A percentile compares a stretch with the other conserved stretches of the same genome.
These are phyloP conservation scores for Drosophila albomicans DNA, from an alignment of 1,140 invertebrate species.

Conservation along the genomic window DNA sequence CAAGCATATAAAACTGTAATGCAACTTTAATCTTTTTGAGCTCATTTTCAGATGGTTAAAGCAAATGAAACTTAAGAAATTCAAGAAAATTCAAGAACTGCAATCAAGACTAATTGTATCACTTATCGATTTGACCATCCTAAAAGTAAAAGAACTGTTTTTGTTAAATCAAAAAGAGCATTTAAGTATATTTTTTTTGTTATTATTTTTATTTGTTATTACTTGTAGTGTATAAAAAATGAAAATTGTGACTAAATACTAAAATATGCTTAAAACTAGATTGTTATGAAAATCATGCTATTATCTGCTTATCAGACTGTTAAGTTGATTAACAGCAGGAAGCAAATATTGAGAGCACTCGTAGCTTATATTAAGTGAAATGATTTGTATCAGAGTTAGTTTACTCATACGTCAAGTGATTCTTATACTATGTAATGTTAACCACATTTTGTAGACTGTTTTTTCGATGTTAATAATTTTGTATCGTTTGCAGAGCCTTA, in stretches of 20 bases:
- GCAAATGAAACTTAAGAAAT: background rate
- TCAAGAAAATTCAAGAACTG: background rate
- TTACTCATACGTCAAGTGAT: background rate
- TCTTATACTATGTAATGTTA: slow-evolving; percentile 3
- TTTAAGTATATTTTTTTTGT: background rate
- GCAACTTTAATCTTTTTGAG: background rate
- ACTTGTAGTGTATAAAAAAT: background rate
- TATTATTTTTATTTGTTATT: background rate
- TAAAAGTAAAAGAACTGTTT: background rate
- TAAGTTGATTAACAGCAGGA: slow-evolving; percentile 1
- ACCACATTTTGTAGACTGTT: background rate
- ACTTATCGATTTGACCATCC: too few species aligned
- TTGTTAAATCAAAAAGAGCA: background rate
- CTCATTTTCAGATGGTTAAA: background rate
- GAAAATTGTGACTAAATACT: background rate
- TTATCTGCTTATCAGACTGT: background rate
- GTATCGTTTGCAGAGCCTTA: slow-evolving; percentile 71
- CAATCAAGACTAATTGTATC: background rate
- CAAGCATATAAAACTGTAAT: too few species aligned
- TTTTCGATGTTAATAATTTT: background rate
- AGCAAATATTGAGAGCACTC: background rate
- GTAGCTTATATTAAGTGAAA: background rate
- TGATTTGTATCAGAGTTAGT: background rate
- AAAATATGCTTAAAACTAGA: background rate
- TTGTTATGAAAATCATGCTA: background rate